Base-by-base conservation (phyloP, 2,113 vertebrate species). In the Misgurnus anguillicaudatus region DNA sequence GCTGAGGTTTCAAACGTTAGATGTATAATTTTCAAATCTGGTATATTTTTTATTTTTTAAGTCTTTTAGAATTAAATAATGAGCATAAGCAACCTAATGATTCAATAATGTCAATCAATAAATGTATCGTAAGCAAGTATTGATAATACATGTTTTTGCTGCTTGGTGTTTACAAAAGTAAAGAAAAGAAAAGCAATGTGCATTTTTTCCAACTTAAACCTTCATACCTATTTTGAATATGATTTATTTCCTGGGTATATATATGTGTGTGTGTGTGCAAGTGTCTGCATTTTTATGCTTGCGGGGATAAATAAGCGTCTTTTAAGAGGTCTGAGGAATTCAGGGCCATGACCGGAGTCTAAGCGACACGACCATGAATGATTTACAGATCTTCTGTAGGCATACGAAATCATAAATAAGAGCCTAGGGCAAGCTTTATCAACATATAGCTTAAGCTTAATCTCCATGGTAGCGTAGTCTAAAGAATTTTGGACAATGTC, bases 401-500 rank as follows among this genome's bases (percentile, higher is more conserved):
- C 9, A 10, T 42, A 11, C 47, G 10, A 63, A 81, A 48, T 81
- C 66, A 69, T 55, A 42, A 73, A 67, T 80, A 55, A 78, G 42
- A 68, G 78, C 51, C 57, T 10, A 21, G 1, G 19, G 42, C 65
- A 5, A 45, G 64, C 65, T 81, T 61, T 80, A 61, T 48, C 17
- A 38, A 6, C 72, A 24, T 66, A 31, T 14, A 9, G 31, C 57
- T 75, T 9, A 45, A 31, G 57, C 72, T 75, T 75, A 63, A 45
- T 41, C 64, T 61, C 21, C 47, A 67, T 67, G 71, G n/a, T 58
- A 31, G 24, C 3, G 24, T 69, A 38, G 38, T 76, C 55, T 42
- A 53, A 81, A 81, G 42, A 42, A 31, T 76, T 48, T 41, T 75
- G 58, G 36, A 75, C 65, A 57, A 58, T 80, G 36, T 76, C 45